Evolutionary conservation across 2,888 invertebrate species (phyloP).

Genomic region (Allacma fusca): DNA sequence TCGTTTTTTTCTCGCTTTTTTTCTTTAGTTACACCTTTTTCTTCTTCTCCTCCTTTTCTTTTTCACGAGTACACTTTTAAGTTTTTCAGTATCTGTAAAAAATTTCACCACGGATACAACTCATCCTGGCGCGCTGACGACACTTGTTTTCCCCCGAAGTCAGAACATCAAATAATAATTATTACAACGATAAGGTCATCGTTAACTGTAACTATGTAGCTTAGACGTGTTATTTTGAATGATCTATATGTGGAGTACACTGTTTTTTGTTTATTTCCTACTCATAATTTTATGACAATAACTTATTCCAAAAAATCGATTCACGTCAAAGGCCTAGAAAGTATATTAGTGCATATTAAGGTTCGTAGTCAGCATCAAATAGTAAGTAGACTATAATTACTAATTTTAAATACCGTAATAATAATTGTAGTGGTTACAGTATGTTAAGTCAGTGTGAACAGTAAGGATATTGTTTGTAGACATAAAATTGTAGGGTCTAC

Average conservation of each 20-base stretch:
- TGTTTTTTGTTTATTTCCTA: conserved; percentile 9
- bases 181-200: conserved; percentile 18
- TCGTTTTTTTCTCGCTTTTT: conserved; percentile 16
- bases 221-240: not conserved
- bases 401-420: conserved; percentile 1
- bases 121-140: conserved; percentile 30
- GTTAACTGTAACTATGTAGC: conserved; percentile 22
- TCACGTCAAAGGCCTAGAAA: conserved; percentile 37
- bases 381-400: conserved; percentile 17
- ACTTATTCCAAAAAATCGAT: conserved; percentile 32
- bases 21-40: conserved; percentile 7
- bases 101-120: conserved; percentile 26
- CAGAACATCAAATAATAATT: conserved; percentile 26
- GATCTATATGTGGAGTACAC: not conserved
- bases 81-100: conserved; percentile 32
- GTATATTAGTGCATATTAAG: conserved; percentile 32
- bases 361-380: conserved; percentile 18
- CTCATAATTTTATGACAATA: conserved; percentile 9
- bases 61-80: too few relatives aligned
- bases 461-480: conserved; percentile 28
- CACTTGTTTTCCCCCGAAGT: not conserved
- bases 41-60: not conserved
- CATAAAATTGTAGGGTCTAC: conserved; percentile 38
- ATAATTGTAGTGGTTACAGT: conserved; percentile 13
- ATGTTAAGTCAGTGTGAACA: conserved; percentile 4